Percentiles rank a stretch among this genome's conserved stretches.
Evolutionary conservation across 2,797 vertebrate species (phyloP).

Genomic region (Gorsachius magnificus): DNA sequence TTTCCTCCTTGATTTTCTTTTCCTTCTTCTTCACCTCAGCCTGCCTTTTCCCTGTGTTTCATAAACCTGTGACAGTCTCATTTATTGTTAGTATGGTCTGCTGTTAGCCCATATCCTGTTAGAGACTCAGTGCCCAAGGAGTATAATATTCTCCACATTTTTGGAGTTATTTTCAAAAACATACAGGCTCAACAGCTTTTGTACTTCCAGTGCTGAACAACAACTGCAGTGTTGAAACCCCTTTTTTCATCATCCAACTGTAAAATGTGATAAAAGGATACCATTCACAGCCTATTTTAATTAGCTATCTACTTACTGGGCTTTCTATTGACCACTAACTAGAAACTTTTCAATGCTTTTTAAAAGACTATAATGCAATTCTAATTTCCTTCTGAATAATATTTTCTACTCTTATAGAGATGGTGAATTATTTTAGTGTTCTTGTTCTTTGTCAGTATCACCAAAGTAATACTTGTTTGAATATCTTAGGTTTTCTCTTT

Average conservation of each 20-base stretch:
- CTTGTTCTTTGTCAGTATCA: neutral
- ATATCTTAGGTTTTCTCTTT: neutral
- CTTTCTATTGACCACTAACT: neutral
- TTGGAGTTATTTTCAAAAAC: neutral
- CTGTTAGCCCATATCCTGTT: neutral
- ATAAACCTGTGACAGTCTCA: neutral
- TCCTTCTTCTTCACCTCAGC: neutral
- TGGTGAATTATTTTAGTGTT: neutral
- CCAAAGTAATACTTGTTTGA: neutral
- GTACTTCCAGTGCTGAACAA: neutral
- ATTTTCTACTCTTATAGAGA: neutral
- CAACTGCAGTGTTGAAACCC: neutral
- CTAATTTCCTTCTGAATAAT: neutral
- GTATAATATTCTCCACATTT: neutral
- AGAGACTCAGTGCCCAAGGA: neutral
- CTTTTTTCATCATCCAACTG: neutral
- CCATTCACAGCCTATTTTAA: neutral
- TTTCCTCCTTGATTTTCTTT: neutral
- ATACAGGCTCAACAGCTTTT: neutral
- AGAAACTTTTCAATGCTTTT: neutral
- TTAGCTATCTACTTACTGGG: neutral
- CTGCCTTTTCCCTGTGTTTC: neutral
- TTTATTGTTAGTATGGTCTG: neutral
- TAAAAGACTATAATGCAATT: neutral
- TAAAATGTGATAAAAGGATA: neutral